Evolutionary conservation across 2,888 invertebrate genomes (phyloP).

Genomic region (Artemia sinica): DNA sequence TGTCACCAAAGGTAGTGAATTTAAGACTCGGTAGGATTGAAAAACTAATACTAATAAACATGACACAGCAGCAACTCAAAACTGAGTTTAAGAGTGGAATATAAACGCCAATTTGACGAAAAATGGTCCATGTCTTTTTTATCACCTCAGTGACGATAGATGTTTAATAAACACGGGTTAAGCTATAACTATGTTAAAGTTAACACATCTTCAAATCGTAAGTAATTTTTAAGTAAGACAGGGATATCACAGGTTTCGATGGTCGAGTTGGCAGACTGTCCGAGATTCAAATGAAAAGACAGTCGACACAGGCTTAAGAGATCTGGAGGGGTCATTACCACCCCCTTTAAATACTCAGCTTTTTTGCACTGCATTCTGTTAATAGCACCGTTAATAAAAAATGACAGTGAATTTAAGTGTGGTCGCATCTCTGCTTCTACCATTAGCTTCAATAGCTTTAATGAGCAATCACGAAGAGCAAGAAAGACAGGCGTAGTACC

Average conservation of each 20-base stretch:
- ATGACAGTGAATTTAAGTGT: neutral
- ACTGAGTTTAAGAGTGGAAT: too few species aligned
- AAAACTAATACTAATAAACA: too few species aligned
- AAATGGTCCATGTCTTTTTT: too few species aligned
- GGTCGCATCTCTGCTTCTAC: slow-evolving; percentile 1
- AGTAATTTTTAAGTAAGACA: neutral
- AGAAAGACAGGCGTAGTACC: slow-evolving; percentile 28
- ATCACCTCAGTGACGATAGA: too few species aligned
- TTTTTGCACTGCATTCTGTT: neutral
- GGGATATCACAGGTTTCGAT: neutral
- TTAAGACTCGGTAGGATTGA: too few species aligned
- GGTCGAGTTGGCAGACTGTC: neutral
- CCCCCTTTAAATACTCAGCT: neutral
- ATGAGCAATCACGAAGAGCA: slow-evolving; percentile 26
- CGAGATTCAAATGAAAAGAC: neutral
- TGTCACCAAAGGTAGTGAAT: too few species aligned
- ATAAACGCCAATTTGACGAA: too few species aligned
- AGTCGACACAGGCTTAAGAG: neutral
- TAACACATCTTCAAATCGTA: neutral
- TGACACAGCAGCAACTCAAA: too few species aligned
- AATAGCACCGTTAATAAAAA: neutral
- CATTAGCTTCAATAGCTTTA: neutral
- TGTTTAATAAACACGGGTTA: too few species aligned
- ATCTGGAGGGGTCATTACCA: neutral
- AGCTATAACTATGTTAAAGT: too few species aligned